These are phyloP conservation scores for Pycnonotus jocosus DNA, from an alignment of 2,113 vertebrate species.

Conservation along the genomic window DNA sequence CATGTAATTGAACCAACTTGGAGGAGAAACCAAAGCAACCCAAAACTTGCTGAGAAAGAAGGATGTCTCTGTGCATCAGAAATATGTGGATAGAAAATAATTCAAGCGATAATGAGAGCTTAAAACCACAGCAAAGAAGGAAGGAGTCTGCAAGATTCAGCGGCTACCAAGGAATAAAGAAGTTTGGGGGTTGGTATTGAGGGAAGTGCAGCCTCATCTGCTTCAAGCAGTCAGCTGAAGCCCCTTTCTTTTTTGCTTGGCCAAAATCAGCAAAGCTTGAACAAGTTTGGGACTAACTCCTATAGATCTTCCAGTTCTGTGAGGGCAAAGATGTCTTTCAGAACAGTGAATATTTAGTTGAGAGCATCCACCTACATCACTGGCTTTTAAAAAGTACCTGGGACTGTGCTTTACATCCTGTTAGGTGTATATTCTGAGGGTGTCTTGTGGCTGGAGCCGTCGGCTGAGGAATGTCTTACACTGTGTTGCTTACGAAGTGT, in stretches of 20 bases:
- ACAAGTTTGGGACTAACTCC: neutral
- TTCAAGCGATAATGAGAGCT: neutral
- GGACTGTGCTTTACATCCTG: neutral
- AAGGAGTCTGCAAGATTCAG: neutral
- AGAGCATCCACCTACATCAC: neutral
- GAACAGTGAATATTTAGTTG: neutral
- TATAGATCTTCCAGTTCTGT: neutral
- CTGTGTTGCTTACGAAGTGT: neutral
- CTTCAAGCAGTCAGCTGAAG: neutral
- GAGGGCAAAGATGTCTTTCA: neutral
- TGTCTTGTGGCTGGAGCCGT: neutral
- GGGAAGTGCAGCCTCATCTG: neutral
- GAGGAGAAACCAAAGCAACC: neutral
- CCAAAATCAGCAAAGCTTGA: neutral
- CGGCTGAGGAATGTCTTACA: neutral
- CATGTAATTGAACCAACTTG: neutral
- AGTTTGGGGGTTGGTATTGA: neutral
- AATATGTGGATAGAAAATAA: neutral
- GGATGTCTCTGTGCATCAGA: neutral
- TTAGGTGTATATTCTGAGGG: neutral
- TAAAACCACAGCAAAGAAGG: neutral
- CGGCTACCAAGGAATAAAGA: neutral
- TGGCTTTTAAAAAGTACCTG: neutral
- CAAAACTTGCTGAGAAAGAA: neutral
- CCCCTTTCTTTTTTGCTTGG: neutral